These are phyloP conservation scores for Wasmannia auropunctata DNA, from an alignment of 1,140 invertebrate species.

Conservation along the genomic window DNA sequence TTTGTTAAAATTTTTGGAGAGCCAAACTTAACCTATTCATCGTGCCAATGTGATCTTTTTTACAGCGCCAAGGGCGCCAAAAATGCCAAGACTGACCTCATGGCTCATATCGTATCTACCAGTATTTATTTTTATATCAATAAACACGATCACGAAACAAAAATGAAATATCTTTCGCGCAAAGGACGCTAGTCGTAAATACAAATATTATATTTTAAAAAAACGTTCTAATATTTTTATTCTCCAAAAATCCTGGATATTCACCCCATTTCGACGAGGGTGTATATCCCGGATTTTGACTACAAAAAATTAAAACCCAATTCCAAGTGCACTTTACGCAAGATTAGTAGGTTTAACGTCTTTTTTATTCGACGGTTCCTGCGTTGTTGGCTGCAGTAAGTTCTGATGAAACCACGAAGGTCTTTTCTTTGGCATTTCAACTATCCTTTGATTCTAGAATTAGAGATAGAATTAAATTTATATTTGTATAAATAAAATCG, in stretches of 20 bases:
- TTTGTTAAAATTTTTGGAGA: constrained; percentile 79
- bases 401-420: constrained; percentile 93
- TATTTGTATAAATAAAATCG: not conserved
- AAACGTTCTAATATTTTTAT: not conserved
- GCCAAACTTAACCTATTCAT: constrained; percentile 76
- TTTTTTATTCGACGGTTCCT: constrained; percentile 87
- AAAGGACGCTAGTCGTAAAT: not conserved
- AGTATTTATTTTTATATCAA: constrained; percentile 64
- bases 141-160: not conserved
- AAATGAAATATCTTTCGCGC: not conserved
- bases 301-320: constrained; percentile 3
- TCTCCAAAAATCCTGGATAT: not conserved
- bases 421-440: constrained; percentile 91
- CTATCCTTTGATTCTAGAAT: constrained; percentile 87
- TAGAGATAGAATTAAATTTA: constrained; percentile 39
- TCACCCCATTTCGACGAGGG: not conserved
- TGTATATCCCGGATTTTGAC: not conserved
- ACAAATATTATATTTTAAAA: constrained; percentile 19
- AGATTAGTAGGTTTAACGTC: constrained; percentile 91
- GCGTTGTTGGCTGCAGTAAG: constrained; percentile 91
- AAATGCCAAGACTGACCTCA: too few species aligned
- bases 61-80: too few species aligned
- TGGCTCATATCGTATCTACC: too few species aligned
- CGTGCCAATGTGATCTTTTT: too few species aligned
- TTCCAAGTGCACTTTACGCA: constrained; percentile 84